phyloP scores from a whole-genome alignment of 2,888 invertebrate genomes.

The Anaspis maculata region DNA sequence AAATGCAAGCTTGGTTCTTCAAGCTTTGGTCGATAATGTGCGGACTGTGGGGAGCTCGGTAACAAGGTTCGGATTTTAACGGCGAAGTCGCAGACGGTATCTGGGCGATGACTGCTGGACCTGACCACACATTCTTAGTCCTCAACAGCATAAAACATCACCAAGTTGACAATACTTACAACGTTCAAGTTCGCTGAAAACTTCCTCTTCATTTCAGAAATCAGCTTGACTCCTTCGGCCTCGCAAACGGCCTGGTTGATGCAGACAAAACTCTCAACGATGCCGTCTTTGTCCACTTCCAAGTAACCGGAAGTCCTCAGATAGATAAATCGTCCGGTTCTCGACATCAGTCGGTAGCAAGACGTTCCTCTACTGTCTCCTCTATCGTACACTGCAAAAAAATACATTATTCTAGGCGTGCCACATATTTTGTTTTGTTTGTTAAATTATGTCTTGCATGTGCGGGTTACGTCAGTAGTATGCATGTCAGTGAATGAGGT shows the following conservation, averaged over 20 bases:
- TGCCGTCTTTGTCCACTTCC: conserved; percentile 72
- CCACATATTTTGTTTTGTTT: neutral
- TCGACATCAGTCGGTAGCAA: conserved; percentile 75
- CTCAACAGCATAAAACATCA: too few relatives aligned
- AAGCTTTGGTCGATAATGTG: neutral
- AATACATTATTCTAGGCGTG: neutral
- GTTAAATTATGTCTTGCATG: neutral
- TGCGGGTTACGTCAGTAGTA: neutral
- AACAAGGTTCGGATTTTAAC: too few relatives aligned
- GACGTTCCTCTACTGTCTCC: conserved; percentile 76
- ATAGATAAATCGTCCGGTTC: conserved; percentile 79
- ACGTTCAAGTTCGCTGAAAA: conserved; percentile 73
- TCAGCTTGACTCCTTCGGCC: conserved; percentile 63
- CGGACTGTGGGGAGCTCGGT: too few relatives aligned
- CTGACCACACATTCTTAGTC: too few relatives aligned
- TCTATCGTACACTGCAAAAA: conserved; percentile 66
- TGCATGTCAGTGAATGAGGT: too few relatives aligned
- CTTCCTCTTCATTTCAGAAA: conserved; percentile 71
- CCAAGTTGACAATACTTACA: too few relatives aligned
- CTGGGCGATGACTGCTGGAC: too few relatives aligned
- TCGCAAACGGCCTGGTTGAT: conserved; percentile 70
- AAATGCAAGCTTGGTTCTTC: neutral
- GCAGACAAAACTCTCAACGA: conserved; percentile 79
- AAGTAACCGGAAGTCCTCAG: conserved; percentile 76
- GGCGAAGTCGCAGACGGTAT: too few relatives aligned